Base-by-base conservation (phyloP, 2,888 invertebrate species). In the Cosmia trapezina region DNA sequence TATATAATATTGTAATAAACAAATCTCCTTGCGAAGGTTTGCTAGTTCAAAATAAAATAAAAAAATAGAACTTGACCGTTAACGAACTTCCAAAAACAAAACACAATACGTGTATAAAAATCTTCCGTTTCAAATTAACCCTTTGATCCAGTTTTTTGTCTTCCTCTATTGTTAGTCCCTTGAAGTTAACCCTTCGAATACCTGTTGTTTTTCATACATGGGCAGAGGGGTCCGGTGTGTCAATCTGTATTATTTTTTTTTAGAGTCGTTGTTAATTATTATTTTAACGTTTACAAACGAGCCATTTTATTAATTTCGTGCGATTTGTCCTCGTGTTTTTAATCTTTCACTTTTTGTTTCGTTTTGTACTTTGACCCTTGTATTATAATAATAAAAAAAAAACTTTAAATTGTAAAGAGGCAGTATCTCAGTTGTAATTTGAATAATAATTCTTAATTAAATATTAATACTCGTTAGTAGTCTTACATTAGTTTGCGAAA, bases 101-200 rank as follows among this genome's bases (percentile, higher is more conserved):
- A 85, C 57, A 61, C 67, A 76, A 80, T 88, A 90, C 87, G 89
- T 45, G 87, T 89, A 89, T 88, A 87, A 88, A 87, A 90, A 89
- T 90, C 89, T 89, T 90, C 89, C 87, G 92, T 91, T 92, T 87
- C 84, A 83, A 89, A 90, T 91, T 85, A 91, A 92, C 94, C 94
- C 94, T 76, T 93, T 91, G 84, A 89, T 85, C 73, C 65, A 77
- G 70, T 87, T 92, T 93, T 93, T 92, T 91, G 90, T 91, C 90
- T 91, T 66, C 33, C 67, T 88, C 89, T 87, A 86, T 90, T 91
- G 90, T 93, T 92, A 91, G 91, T 90, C 89, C 89, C 83, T 83
- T 82, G 84, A 87, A 86, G 83, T 88, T 91, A 94, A 94, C 95
- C 96, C 95, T 94, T 93, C 90, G 90, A 91, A 93, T 95, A 95